Percentiles rank a stretch among this genome's conserved stretches.
Evolutionary conservation across 2,888 invertebrate species (phyloP).

Genomic region (Erynnis tages): DNA sequence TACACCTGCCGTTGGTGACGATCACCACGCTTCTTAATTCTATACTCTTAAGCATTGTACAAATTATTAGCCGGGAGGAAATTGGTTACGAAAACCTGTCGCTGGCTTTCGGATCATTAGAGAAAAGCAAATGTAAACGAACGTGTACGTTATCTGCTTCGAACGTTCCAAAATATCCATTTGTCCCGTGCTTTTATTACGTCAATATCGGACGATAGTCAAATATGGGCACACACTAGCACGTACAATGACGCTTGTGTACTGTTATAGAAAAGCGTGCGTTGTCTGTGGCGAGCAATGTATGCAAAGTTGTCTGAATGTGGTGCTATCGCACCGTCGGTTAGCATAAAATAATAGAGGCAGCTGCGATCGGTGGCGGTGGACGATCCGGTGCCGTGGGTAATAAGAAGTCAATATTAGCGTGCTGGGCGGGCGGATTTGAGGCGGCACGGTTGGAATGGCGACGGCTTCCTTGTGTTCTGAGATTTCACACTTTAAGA

Average conservation of each 20-base stretch:
- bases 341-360: constrained; percentile 26
- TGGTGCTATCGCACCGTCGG: constrained; percentile 22
- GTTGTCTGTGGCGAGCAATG: constrained; percentile 24
- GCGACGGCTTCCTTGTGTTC: constrained; percentile 38
- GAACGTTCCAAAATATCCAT: constrained; percentile 25
- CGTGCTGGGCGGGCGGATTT: constrained; percentile 66
- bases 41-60: too few species aligned
- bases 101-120: too few species aligned
- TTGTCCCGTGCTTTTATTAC: constrained; percentile 26
- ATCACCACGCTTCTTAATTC: too few species aligned
- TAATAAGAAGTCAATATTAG: constrained; percentile 57
- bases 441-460: constrained; percentile 37
- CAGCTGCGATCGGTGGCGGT: constrained; percentile 27
- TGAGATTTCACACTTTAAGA: too few species aligned
- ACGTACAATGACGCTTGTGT: constrained; percentile 26
- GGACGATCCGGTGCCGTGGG: constrained; percentile 43
- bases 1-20: too few species aligned
- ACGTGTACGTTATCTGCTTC: constrained; percentile 11
- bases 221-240: constrained; percentile 12
- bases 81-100: too few species aligned
- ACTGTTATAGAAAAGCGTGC: constrained; percentile 23
- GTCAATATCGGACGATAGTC: constrained; percentile 25
- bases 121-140: constrained; percentile 20
- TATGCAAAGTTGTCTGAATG: constrained; percentile 21
- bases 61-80: too few species aligned